Evolutionary conservation across 2,797 vertebrate genomes (phyloP).

Genomic region (Neopelma chrysocephalum): DNA sequence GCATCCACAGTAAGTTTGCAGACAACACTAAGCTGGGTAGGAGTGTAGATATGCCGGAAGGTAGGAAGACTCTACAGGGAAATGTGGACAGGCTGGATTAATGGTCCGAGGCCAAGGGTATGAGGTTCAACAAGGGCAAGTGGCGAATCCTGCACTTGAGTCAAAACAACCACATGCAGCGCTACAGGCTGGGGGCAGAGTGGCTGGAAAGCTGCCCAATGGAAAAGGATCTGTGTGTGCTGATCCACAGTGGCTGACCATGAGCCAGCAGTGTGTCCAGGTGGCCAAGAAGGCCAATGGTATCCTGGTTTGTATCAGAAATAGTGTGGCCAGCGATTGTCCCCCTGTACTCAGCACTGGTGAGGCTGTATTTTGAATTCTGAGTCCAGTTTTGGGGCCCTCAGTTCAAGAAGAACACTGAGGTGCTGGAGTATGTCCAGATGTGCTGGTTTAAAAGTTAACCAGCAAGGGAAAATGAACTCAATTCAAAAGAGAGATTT

Average conservation of each 20-base stretch:
- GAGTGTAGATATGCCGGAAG: background rate
- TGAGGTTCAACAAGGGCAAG: background rate
- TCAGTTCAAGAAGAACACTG: background rate
- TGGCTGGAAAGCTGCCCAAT: background rate
- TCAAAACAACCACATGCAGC: rapidly evolving
- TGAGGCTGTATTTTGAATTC: background rate
- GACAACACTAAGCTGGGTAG: background rate
- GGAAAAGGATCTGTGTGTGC: background rate
- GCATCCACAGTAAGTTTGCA: background rate
- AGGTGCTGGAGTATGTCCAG: background rate
- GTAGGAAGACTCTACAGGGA: background rate
- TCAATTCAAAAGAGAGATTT: too few relatives aligned
- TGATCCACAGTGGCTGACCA: rapidly evolving
- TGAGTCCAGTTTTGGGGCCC: background rate
- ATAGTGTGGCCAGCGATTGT: background rate
- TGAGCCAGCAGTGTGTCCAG: background rate
- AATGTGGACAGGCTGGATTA: background rate
- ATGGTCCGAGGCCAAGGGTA: rapidly evolving
- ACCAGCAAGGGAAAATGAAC: too few relatives aligned
- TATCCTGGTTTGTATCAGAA: background rate
- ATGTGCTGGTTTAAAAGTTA: too few relatives aligned
- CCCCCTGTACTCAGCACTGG: background rate
- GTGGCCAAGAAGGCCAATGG: too few relatives aligned
- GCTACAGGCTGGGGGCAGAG: background rate
- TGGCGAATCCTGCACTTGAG: background rate